A percentile compares a stretch with the other conserved stretches of the same genome.
phyloP scores from a whole-genome alignment of 2,113 vertebrate genomes.

The Pseudois nayaur region DNA sequence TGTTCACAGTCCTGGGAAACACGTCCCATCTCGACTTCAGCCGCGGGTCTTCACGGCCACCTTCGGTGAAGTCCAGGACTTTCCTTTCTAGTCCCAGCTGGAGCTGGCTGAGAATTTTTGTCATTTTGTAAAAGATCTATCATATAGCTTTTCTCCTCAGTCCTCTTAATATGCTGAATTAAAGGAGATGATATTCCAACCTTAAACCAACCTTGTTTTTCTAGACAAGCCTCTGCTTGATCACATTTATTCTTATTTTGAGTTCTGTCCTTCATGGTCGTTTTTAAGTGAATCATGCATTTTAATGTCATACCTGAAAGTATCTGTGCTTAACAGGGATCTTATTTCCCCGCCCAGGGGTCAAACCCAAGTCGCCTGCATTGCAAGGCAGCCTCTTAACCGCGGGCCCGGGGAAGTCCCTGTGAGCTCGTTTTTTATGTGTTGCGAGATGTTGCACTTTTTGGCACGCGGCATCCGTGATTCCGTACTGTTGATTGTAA shows the following conservation, averaged over 20 bases:
- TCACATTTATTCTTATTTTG: neutral
- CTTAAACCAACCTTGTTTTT: neutral
- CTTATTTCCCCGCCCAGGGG: neutral
- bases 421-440: neutral
- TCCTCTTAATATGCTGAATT: neutral
- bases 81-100: neutral
- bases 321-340: neutral
- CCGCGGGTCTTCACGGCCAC: neutral
- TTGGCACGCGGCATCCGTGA: neutral
- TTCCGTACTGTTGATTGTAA: neutral
- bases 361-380: neutral
- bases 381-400: neutral
- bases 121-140: neutral
- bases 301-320: neutral
- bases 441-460: too few relatives aligned
- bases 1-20: neutral
- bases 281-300: neutral
- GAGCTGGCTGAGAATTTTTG: neutral
- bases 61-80: too few relatives aligned
- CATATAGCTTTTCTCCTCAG: neutral
- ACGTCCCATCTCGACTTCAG: accelerated
- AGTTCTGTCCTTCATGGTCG: neutral
- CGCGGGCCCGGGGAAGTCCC: neutral
- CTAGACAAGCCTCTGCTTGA: neutral
- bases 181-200: neutral